phyloP scores from a whole-genome alignment of 2,797 vertebrate species.

The Rhinoraja longicauda region DNA sequence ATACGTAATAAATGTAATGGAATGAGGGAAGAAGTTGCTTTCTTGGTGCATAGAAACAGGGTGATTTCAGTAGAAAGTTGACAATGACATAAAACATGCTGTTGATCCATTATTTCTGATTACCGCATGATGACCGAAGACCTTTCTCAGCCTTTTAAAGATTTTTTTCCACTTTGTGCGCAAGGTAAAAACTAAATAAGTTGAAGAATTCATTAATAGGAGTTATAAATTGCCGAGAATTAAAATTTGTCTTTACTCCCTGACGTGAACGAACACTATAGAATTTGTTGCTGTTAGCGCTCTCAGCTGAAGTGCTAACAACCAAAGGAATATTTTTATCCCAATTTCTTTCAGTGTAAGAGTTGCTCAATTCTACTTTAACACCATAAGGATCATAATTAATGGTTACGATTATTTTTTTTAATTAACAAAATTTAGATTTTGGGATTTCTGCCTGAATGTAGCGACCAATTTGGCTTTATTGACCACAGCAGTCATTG shows the following conservation, averaged over 20 bases:
- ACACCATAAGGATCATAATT: neutral
- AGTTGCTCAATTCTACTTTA: neutral
- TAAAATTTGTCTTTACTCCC: no score
- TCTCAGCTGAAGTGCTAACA: no score
- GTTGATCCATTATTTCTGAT: neutral
- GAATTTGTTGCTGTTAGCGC: no score
- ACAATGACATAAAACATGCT: neutral
- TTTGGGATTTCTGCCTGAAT: neutral
- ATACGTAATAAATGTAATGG: neutral
- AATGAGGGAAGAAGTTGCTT: neutral
- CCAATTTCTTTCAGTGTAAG: neutral
- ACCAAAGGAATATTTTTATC: no score
- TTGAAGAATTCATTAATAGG: neutral
- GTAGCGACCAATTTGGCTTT: neutral
- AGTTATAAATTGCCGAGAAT: neutral
- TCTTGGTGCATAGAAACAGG: neutral
- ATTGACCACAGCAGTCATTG: slow-evolving; percentile 8
- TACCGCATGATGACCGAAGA: neutral
- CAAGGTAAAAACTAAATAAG: neutral
- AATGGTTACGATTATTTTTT: no score
- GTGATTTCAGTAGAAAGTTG: neutral
- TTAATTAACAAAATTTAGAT: neutral
- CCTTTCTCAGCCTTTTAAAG: neutral
- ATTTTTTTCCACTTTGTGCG: neutral
- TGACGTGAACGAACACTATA: no score